These are phyloP conservation scores for Itoplectis maculator DNA, from an alignment of 2,888 invertebrate species.

Conservation along the genomic window DNA sequence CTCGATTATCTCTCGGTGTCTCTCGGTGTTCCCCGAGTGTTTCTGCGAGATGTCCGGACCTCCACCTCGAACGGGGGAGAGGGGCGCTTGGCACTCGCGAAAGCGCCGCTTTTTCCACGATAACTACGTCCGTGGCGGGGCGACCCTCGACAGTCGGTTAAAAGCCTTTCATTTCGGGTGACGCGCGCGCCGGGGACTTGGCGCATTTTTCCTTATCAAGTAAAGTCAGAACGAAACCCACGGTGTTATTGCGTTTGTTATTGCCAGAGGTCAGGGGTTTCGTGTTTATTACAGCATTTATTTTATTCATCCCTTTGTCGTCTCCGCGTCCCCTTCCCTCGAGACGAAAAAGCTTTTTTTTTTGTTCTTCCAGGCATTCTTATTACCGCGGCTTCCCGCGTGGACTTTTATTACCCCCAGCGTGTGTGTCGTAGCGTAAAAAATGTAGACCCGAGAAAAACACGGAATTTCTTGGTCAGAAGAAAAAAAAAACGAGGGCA, in stretches of 20 bases:
- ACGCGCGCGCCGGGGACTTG: background rate
- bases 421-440: slow-evolving; percentile 48
- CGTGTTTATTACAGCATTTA: slow-evolving; percentile 53
- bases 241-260: slow-evolving; percentile 34
- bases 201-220: slow-evolving; percentile 18
- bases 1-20: slow-evolving; percentile 54
- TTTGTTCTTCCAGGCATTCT: slow-evolving; percentile 36
- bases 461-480: slow-evolving; percentile 41
- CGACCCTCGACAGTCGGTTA: background rate
- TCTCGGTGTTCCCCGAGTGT: slow-evolving; percentile 14
- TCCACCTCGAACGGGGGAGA: slow-evolving; percentile 8
- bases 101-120: slow-evolving; percentile 11
- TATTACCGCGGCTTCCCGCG: slow-evolving; percentile 47
- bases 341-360: slow-evolving; percentile 44
- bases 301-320: slow-evolving; percentile 47
- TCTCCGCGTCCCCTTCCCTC: slow-evolving; percentile 7
- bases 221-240: background rate
- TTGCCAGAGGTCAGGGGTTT: slow-evolving; percentile 19
- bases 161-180: slow-evolving; percentile 6
- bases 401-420: slow-evolving; percentile 62
- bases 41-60: slow-evolving; percentile 33
- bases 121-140: slow-evolving; percentile 16
- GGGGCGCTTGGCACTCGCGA: background rate
- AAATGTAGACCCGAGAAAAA: slow-evolving; percentile 35
- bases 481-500: slow-evolving; percentile 18